Evolutionary conservation across 2,113 vertebrate genomes (phyloP), one percentile per base, ranked within the genome.

Genomic region (zebrafish (Danio rerio)): DNA sequence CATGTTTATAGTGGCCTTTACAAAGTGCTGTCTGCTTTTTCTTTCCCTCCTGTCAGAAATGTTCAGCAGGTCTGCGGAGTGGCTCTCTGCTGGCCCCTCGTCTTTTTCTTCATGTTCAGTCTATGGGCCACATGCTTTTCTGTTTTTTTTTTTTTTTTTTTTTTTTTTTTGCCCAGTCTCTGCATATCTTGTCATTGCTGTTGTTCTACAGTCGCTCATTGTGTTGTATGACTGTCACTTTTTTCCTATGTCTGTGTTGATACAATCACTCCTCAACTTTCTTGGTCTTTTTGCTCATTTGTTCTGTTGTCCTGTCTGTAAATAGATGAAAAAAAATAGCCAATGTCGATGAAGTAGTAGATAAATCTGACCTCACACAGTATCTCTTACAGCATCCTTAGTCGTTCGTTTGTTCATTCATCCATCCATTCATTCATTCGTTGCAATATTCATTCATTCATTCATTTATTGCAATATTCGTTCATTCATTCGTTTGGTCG

Each of bases 301-400:
- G 61, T 86, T 69, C 49, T 73, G 49, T 83, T 80, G 61, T 86
- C 80, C 49, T 73, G 49, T 81, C 72, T 85, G 59, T 81, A 63
- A 81, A 84, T 78, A 61, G 59, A 42, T 21, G 11, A 21, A 7
- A 56, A 58, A 55, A 18, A 18, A 58, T 21, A 21, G 58, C 20
- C 18, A 61, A 5, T 21, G 9, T 61, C 11, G 8, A 61, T 61
- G 1, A 10, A 61, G 58, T 61, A 61, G 58, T 61, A 61, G 56
- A 58, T 18, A 18, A 58, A 58, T 58, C 56, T 58, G 56, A 58
- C 4, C 11, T 61, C 18, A 12, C 18, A 61, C 4, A 61, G 9
- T 9, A 21, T 6, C 9, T 11, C 58, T 61, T n/a, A 20, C 18
- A 20, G 58, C 31, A 31, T 3, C 31, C 31, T 31, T 31, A 31